phyloP scores from a whole-genome alignment of 23 tunicate genomes.

The Oikopleura vanhoeffeni region DNA sequence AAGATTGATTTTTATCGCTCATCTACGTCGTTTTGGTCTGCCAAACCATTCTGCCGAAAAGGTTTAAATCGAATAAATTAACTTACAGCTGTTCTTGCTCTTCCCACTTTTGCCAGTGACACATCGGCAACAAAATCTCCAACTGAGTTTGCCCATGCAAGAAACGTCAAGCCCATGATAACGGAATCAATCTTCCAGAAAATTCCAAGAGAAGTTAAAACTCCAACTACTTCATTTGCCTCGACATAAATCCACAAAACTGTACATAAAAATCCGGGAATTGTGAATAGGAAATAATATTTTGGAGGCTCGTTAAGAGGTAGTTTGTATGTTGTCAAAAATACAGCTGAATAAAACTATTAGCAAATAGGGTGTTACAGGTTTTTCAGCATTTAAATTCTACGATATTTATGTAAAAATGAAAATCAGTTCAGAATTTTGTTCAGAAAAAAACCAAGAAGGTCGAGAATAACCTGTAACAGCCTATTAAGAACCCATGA shows the following conservation, averaged over 20 bases:
- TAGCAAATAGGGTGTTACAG: too few relatives aligned
- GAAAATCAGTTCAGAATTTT: too few relatives aligned
- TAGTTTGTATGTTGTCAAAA: neutral
- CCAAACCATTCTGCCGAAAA: too few relatives aligned
- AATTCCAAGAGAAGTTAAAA: neutral
- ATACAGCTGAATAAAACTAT: neutral
- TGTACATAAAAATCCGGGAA: neutral
- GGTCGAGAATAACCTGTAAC: too few relatives aligned
- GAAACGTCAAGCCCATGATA: neutral
- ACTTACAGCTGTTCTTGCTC: constrained; percentile 3
- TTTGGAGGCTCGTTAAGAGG: neutral
- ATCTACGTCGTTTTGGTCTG: too few relatives aligned
- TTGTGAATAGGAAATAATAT: neutral
- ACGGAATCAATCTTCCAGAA: neutral
- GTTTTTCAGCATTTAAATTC: too few relatives aligned
- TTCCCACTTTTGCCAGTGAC: neutral
- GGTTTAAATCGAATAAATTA: too few relatives aligned
- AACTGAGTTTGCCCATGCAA: neutral
- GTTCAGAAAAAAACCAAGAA: too few relatives aligned
- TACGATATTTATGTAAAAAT: too few relatives aligned
- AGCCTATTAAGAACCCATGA: too few relatives aligned
- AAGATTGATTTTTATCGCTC: too few relatives aligned
- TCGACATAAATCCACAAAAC: neutral
- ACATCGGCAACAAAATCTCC: constrained; percentile 7
- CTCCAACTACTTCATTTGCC: constrained; percentile 1